Evolutionary conservation across 1,140 invertebrate species (phyloP), one percentile per base, ranked within the genome.

Genomic region (Drosophila paulistorum): DNA sequence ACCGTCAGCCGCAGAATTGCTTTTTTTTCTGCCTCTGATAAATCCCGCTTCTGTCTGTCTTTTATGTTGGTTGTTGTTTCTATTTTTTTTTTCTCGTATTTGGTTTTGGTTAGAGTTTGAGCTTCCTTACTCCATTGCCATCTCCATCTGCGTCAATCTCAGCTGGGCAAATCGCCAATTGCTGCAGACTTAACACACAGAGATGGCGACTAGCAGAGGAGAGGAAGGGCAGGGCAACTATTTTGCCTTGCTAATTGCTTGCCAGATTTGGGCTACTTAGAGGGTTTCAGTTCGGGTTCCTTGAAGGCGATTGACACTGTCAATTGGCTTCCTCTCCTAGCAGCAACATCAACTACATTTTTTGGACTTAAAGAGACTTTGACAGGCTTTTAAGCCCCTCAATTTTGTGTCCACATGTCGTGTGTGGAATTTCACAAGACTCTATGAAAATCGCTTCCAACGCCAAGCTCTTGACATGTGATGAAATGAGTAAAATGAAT

Each of bases 1-100:
- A 81, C 82, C 84, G 81, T 84, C 84, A 81, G 80, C 84, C 71
- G 42, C 77, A 89, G 80, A 89, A 89, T 90, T 90, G 74, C 80
- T 89, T 87, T 87, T 82, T 87, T 82, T 39, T 10, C 60, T 71
- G 65, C 65, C 67, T 68, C 80, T 79, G 84, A 89, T 89, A 89
- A 90, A 73, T 89, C 77, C 84, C 84, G 84, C 84, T 87, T 89
- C 84, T 87, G 79, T 86, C 76, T 48, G 62, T 72, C 65, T 76
- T 65, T 65, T 59, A 30, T 30, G 30, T 30, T 30, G 30, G 61
- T 58, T 63, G 48, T 54, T 33, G 51, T 48, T 59, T 33, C 14
- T 30, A 10, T 54, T 39, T 39, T 64, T 57, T 13, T 64, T 45
- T 26, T 41, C n/a, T 71, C 9, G 20, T 33, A 37, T 26, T 45